Evolutionary conservation across 2,888 invertebrate species (phyloP), one percentile per base, ranked within the genome.

Genomic region (Nephrotoma appendiculata): DNA sequence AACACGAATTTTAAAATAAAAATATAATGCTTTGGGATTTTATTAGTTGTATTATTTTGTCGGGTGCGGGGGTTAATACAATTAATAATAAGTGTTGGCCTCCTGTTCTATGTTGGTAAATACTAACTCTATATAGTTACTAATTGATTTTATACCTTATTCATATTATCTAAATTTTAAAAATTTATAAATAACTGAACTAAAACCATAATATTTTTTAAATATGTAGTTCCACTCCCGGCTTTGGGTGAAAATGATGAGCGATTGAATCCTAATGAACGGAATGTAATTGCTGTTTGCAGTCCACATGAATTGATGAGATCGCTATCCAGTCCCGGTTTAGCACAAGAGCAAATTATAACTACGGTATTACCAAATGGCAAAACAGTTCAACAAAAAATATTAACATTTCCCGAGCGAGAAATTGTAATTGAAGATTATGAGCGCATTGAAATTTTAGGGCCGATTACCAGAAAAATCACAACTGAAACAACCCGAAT

Each of bases 351-450:
- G 44, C 43, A 85, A 85, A 31, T 85, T 85, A 85, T 85, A 6
- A 90, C 89, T 9, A 91, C 92, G 9, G 88, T 90, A 52, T 87
- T 91, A 89, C 90, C 90, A 87, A 90, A 90, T 86, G 91, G 90
- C 88, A 90, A 90, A 89, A 90, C 90, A 44, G 90, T 91, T 12
- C 90, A 90, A 88, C 91, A 91, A 83, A 90, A 90, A 86, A 91
- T 86, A 41, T 84, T 48, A 31, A 86, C 87, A 41, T 45, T 57
- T 85, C 87, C 91, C 44, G 91, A 91, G 2, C 91, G 91, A 89
- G 91, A 91, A 83, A 91, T 91, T 87, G 90, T 90, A 87, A 91
- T 92, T 86, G 89, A 90, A 12, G 87, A 87, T 42, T 86, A 86
- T 86, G 86, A 87, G 84, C 42, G 15, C 2, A 85, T 85, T 45